Conservation (phyloP, 1,140 invertebrate genomes). For the Lordiphosa mommai region DNA sequence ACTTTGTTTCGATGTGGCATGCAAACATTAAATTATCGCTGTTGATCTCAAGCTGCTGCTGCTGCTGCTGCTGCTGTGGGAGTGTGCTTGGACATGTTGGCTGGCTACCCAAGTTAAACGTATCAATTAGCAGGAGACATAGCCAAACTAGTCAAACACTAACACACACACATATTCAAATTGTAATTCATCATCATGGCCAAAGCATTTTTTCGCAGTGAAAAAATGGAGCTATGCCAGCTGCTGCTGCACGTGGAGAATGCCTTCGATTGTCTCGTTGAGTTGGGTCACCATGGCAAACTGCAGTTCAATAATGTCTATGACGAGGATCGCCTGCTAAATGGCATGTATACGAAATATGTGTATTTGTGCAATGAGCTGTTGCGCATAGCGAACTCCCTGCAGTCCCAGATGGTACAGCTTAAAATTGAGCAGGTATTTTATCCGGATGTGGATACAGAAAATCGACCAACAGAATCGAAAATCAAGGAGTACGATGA, state of each 20-base stretch:
- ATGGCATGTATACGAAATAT: constrained; percentile 95
- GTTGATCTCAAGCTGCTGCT: constrained; percentile 32
- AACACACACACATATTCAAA: neutral
- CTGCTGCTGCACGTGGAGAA: constrained; percentile 59
- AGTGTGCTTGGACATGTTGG: constrained; percentile 26
- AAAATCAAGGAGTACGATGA: constrained; percentile 97
- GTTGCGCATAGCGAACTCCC: constrained; percentile 93
- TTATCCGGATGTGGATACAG: constrained; percentile 83
- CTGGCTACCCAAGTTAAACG: constrained; percentile 40
- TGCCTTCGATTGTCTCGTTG: constrained; percentile 63
- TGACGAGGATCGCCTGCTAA: constrained; percentile 94
- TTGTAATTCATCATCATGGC: constrained; percentile 7
- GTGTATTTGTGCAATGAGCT: constrained; percentile 94
- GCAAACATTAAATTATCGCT: constrained; percentile 47
- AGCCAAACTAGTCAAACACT: constrained; percentile 9
- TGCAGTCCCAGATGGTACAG: constrained; percentile 97
- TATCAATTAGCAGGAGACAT: constrained; percentile 5
- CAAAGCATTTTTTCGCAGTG: constrained; percentile 64
- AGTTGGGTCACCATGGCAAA: constrained; percentile 52
- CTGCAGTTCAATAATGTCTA: constrained; percentile 81
- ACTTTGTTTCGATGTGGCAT: constrained; percentile 38
- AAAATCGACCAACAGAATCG: constrained; percentile 95
- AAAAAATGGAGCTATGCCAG: constrained; percentile 63
- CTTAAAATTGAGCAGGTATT: constrained; percentile 96
- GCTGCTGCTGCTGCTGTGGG: constrained; percentile 10